phyloP scores from a whole-genome alignment of 2,888 invertebrate genomes.

The Cerceris rybyensis region DNA sequence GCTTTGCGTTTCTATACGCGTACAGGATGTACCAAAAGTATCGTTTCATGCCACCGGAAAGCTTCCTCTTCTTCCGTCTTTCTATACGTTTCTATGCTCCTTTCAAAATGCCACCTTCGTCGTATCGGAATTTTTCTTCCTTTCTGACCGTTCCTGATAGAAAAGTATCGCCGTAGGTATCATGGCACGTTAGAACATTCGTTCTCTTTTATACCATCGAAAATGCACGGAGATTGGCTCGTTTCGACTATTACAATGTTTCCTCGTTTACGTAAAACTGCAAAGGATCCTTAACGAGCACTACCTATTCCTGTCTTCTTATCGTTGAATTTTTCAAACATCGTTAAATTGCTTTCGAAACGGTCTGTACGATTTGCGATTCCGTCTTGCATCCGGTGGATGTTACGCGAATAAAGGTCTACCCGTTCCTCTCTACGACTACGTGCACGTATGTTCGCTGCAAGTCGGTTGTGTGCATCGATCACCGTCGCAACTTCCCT shows the following conservation, averaged over 20 bases:
- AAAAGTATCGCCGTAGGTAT: slow-evolving; percentile 5
- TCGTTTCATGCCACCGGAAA: neutral
- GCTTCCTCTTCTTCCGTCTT: neutral
- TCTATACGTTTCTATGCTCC: slow-evolving; percentile 20
- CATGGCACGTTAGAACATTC: neutral
- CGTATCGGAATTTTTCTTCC: slow-evolving; percentile 43
- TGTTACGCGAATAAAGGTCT: slow-evolving; percentile 14
- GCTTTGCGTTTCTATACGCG: slow-evolving; percentile 3
- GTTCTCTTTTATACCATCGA: neutral
- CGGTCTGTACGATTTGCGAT: slow-evolving; percentile 3
- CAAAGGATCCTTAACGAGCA: neutral
- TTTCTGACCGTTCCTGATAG: slow-evolving; percentile 12
- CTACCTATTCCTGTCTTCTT: neutral
- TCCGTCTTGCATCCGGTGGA: slow-evolving; percentile 16
- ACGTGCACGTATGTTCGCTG: slow-evolving; percentile 36
- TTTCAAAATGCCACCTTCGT: slow-evolving; percentile 35
- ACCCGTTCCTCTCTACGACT: neutral
- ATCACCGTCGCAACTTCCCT: slow-evolving; percentile 50
- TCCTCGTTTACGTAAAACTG: neutral
- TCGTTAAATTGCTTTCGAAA: slow-evolving; percentile 15
- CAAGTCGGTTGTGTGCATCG: slow-evolving; percentile 53
- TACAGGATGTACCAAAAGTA: slow-evolving; percentile 23
- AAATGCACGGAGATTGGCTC: neutral
- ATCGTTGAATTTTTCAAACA: neutral
- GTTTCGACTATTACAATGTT: neutral